phyloP scores from a whole-genome alignment of 2,113 vertebrate genomes.

The Zosterops hypoxanthus region DNA sequence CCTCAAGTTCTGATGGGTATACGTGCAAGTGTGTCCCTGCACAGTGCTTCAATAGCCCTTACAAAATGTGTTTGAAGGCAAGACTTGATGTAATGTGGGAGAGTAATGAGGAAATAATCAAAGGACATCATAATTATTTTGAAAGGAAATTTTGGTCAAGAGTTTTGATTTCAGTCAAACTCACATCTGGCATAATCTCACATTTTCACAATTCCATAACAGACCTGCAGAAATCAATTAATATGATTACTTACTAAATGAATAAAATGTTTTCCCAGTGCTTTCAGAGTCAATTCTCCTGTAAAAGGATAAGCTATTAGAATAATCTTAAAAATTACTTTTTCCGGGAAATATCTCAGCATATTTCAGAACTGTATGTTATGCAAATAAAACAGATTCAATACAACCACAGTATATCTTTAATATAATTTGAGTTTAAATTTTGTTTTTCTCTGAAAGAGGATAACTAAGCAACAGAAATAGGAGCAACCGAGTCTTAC shows the following conservation, averaged over 20 bases:
- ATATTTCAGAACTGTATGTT: background rate
- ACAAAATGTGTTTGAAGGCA: background rate
- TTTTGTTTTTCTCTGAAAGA: background rate
- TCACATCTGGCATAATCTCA: background rate
- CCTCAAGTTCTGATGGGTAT: background rate
- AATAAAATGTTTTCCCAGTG: background rate
- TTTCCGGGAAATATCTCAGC: background rate
- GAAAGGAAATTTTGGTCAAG: background rate
- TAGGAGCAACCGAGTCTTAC: background rate
- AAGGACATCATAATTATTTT: background rate
- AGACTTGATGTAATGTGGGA: background rate
- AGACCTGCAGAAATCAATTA: background rate
- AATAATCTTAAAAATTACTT: slow-evolving; percentile 5
- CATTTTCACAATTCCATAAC: background rate
- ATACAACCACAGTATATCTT: background rate
- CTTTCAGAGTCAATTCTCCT: background rate
- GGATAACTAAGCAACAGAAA: background rate
- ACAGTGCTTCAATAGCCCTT: background rate
- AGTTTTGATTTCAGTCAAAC: background rate
- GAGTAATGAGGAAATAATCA: background rate
- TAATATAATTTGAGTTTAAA: background rate
- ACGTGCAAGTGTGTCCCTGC: background rate
- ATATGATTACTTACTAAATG: background rate
- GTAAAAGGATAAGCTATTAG: background rate
- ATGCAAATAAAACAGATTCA: background rate